These are phyloP conservation scores for Capitella teleta DNA, from an alignment of 1,140 invertebrate species.

Conservation along the genomic window DNA sequence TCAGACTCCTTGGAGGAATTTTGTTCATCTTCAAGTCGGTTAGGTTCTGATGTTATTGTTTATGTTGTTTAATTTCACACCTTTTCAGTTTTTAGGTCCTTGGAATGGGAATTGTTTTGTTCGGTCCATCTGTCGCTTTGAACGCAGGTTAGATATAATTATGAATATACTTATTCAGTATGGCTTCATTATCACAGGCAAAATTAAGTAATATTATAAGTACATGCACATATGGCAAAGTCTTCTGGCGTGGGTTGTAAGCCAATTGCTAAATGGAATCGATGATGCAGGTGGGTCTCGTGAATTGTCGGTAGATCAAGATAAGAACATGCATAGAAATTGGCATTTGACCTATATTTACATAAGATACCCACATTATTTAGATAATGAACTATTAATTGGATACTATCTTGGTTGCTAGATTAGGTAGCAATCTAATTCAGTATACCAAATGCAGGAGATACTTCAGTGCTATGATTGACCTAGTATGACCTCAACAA, in stretches of 20 bases:
- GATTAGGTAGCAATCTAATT: too few relatives aligned
- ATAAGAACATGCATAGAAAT: too few relatives aligned
- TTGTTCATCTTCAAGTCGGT: conserved; percentile 20
- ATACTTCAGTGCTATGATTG: too few relatives aligned
- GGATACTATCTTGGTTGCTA: too few relatives aligned
- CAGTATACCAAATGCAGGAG: too few relatives aligned
- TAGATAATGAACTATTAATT: too few relatives aligned
- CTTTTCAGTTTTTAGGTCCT: conserved; percentile 55
- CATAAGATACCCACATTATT: too few relatives aligned
- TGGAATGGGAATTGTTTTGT: conserved; percentile 85
- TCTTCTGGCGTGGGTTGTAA: neutral
- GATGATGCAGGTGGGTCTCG: neutral
- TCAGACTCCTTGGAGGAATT: conserved; percentile 21
- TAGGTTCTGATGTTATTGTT: neutral
- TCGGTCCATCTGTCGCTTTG: conserved; percentile 80
- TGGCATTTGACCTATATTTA: too few relatives aligned
- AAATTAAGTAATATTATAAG: neutral
- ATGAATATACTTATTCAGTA: neutral
- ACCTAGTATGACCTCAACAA: too few relatives aligned
- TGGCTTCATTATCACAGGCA: neutral
- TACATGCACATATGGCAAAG: neutral
- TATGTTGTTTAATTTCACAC: neutral
- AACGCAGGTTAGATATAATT: conserved; percentile 65
- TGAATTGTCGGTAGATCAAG: neutral
- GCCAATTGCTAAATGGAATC: neutral